These are phyloP conservation scores for Equus przewalskii DNA, from an alignment of 2,113 vertebrate species.

Conservation along the genomic window DNA sequence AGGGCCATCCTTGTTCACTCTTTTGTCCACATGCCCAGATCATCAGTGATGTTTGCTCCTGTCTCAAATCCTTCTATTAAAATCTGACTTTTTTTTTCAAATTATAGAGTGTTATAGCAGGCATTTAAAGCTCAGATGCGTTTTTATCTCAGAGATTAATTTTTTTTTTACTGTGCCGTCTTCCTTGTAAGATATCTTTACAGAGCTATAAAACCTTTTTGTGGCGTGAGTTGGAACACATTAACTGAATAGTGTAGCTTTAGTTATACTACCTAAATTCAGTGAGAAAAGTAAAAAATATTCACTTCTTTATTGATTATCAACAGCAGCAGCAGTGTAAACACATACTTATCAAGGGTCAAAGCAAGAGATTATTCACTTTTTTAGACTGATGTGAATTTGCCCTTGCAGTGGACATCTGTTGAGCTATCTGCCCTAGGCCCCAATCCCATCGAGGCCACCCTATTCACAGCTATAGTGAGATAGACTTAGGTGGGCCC, in stretches of 20 bases:
- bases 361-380: not conserved
- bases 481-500: not conserved
- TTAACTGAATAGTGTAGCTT: slow-evolving; percentile 51
- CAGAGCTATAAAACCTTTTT: slow-evolving; percentile 56
- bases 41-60: slow-evolving; percentile 1
- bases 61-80: slow-evolving; percentile 53
- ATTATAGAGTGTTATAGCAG: slow-evolving; percentile 59
- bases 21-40: not conserved
- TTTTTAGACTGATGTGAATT: not conserved
- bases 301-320: slow-evolving; percentile 40
- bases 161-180: slow-evolving; percentile 61
- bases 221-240: slow-evolving; percentile 51
- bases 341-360: not conserved
- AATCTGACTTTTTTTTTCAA: slow-evolving; percentile 3
- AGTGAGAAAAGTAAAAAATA: slow-evolving; percentile 40
- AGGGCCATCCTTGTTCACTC: not conserved
- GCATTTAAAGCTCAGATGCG: slow-evolving; percentile 56
- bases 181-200: slow-evolving; percentile 66
- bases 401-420: not conserved
- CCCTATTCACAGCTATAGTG: not conserved
- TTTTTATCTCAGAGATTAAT: slow-evolving; percentile 71
- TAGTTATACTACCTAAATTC: slow-evolving; percentile 42
- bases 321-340: not conserved
- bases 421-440: not conserved
- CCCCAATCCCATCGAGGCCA: no score